phyloP scores from a whole-genome alignment of 2,113 vertebrate species.

The Callocephalon fimbriatum region DNA sequence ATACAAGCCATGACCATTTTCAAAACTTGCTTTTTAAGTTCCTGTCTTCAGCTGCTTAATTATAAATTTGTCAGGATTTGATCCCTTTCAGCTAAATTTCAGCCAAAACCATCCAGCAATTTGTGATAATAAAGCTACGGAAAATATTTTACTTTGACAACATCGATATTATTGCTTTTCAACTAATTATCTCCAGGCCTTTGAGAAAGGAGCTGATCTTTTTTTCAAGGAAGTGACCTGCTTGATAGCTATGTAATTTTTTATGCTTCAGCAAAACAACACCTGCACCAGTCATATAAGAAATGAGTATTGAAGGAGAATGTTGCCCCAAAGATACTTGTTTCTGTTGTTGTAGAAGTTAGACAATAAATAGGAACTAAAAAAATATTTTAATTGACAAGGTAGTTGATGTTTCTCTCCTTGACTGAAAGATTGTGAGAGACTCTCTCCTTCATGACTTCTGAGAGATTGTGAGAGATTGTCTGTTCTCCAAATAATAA shows the following conservation, averaged over 20 bases:
- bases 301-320: background rate
- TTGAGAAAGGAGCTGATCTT: background rate
- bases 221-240: background rate
- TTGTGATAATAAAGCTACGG: background rate
- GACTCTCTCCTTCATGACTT: background rate
- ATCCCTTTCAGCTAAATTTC: background rate
- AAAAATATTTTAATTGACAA: background rate
- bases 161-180: background rate
- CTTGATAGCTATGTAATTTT: background rate
- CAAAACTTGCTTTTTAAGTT: background rate
- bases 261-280: background rate
- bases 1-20: accelerated
- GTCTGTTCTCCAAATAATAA: background rate
- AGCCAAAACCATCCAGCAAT: background rate
- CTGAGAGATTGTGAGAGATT: background rate
- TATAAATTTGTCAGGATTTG: background rate
- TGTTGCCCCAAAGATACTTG: background rate
- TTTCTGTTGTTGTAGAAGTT: background rate
- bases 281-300: background rate
- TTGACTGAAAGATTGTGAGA: background rate
- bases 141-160: background rate
- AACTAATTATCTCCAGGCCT: background rate
- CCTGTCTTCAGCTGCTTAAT: background rate
- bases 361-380: background rate
- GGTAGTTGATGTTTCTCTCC: background rate